Conservation (phyloP, 2,797 vertebrate species). For the Pristis pectinata region DNA sequence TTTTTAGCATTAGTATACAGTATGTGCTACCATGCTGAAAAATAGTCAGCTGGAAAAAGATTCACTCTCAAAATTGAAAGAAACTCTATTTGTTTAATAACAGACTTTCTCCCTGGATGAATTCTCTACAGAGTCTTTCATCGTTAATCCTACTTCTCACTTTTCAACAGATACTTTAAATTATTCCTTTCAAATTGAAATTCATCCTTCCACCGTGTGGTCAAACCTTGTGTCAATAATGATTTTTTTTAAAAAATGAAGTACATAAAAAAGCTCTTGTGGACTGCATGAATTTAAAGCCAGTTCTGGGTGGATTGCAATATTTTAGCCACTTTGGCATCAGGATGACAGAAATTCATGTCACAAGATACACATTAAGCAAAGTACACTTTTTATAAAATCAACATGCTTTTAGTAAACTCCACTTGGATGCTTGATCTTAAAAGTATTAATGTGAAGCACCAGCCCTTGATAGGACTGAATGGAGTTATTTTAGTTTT, state of each 20-base stretch:
- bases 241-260: not conserved
- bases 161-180: not conserved
- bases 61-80: not conserved
- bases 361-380: not conserved
- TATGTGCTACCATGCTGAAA: not conserved
- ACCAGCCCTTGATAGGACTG: not conserved
- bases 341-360: not conserved
- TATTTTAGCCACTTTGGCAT: constrained; percentile 5
- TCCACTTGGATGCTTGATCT: not conserved
- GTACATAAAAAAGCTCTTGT: not conserved
- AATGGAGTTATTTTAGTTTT: not conserved
- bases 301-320: not conserved
- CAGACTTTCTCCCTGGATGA: not conserved
- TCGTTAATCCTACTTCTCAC: not conserved
- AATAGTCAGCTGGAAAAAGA: not conserved
- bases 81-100: not conserved
- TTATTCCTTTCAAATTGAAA: not conserved
- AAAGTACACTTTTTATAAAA: not conserved
- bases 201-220: not conserved
- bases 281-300: not conserved
- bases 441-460: not conserved
- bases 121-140: not conserved
- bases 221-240: not conserved
- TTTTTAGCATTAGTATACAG: not conserved
- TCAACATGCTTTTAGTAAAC: not conserved